Base-by-base conservation (phyloP, 2,888 invertebrate genomes). In the Mechanitis mazaeus region DNA sequence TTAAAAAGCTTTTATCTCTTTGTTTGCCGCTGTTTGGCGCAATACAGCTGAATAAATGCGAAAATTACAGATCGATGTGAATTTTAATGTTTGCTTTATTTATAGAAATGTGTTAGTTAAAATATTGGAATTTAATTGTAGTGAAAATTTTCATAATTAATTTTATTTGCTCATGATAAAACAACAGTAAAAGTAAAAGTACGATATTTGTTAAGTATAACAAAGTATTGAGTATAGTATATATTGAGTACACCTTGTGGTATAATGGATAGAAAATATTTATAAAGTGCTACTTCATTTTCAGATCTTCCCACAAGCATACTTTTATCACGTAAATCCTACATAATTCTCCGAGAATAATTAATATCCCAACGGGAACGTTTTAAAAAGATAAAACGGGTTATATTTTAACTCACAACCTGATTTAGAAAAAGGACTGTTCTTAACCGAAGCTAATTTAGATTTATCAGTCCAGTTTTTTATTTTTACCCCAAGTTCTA, bases 1-100 rank as follows among this genome's bases (percentile, higher is more conserved):
- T 79, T 79, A 76, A 79, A 80, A 80, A 75, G 75, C 77, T 80
- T 80, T 79, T 79, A 78, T 77, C 77, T 75, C 71, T 75, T 70
- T 75, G 74, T 77, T 77, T 75, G 72, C 71, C 61, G 63, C 64
- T 65, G 66, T 66, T 62, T 60, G 64, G 66, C 64, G 64, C 64
- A 65, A 65, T 65, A 67, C 65, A 55, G 61, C 47, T 61, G 58
- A 64, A 64, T 64, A 58, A 64, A 66, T 50, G 50, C 50, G 50
- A 31, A 50, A 50, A 50, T 50, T 50, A 50, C 50, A 50, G 50
- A 50, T 50, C 50, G 50, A 50, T 50, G 31, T 11, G 50, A 50
- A 50, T 50, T 50, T 50, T 9, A 50, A 50, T 31, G 31, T 50
- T 50, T 50, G 31, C 31, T 31, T 50, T 50, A 31, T 50, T 50